phyloP scores from a whole-genome alignment of 2,888 invertebrate species.

The Latrodectus hesperus region DNA sequence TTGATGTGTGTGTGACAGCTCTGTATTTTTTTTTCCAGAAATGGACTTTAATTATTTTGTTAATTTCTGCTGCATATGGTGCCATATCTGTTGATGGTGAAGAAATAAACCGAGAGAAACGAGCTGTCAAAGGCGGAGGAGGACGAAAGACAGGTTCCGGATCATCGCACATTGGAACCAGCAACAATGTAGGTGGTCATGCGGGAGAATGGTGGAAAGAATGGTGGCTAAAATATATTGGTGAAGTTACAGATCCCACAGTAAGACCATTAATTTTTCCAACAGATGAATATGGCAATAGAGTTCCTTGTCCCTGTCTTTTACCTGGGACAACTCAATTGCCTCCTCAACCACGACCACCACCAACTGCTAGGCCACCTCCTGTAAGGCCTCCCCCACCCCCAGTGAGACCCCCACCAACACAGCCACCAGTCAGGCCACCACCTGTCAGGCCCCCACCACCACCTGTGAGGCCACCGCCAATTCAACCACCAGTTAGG shows the following conservation, averaged over 20 bases:
- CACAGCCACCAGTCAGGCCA: conserved; percentile 25
- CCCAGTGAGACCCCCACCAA: not conserved
- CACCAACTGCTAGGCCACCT: conserved; percentile 9
- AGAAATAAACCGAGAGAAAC: conserved; percentile 50
- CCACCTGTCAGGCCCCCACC: conserved; percentile 20
- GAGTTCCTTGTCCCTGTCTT: conserved; percentile 58
- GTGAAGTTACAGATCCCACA: conserved; percentile 68
- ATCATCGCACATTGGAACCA: conserved; percentile 15
- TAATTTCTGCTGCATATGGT: conserved; percentile 37
- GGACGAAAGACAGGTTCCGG: conserved; percentile 42
- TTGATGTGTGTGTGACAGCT: no score
- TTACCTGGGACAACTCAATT: conserved; percentile 50
- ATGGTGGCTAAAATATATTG: conserved; percentile 68
- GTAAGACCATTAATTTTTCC: conserved; percentile 58
- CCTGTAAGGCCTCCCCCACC: conserved; percentile 16
- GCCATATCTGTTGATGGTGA: conserved; percentile 15
- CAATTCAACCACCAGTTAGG: not conserved
- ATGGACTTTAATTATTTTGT: conserved; percentile 36
- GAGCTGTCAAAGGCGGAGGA: conserved; percentile 63
- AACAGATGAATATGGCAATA: conserved; percentile 56
- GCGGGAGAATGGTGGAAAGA: conserved; percentile 68
- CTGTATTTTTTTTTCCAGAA: conserved; percentile 21
- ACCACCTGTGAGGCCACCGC: conserved; percentile 26
- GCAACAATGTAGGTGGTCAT: conserved; percentile 10
- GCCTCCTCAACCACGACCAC: conserved; percentile 31